Conservation (phyloP, 2,113 vertebrate species). For the Mohoua ochrocephala region DNA sequence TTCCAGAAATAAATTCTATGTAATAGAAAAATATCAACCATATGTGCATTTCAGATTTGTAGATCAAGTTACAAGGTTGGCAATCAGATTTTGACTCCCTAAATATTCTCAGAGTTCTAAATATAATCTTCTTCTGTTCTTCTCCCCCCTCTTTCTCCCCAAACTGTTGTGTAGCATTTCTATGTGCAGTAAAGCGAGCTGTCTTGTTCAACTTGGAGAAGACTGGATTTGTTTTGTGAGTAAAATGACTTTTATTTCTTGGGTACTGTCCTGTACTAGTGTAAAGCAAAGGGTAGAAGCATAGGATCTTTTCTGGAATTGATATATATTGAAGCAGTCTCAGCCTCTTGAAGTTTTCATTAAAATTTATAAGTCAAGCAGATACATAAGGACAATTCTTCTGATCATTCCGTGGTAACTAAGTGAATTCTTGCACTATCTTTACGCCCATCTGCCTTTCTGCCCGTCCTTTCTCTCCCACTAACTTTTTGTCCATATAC, state of each 20-base stretch:
- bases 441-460: background rate
- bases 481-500: background rate
- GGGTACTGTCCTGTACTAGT: background rate
- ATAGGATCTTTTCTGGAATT: background rate
- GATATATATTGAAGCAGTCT: background rate
- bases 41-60: conserved; percentile 8
- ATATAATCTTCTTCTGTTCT: background rate
- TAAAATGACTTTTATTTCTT: background rate
- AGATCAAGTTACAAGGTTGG: conserved; percentile 6
- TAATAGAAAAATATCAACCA: conserved; percentile 26
- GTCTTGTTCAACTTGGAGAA: background rate
- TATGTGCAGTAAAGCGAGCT: background rate
- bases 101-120: conserved; percentile 21
- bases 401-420: background rate
- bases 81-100: conserved; percentile 14
- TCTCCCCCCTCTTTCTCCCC: too few relatives aligned
- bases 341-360: background rate
- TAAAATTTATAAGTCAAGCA: background rate
- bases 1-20: conserved; percentile 1
- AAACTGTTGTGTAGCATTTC: background rate
- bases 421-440: background rate
- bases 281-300: background rate
- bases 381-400: background rate
- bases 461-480: background rate
- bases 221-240: background rate